Percentiles rank a stretch among this genome's conserved stretches.
Evolutionary conservation across 2,113 vertebrate species (phyloP).

Genomic region (Argyrosomus japonicus): DNA sequence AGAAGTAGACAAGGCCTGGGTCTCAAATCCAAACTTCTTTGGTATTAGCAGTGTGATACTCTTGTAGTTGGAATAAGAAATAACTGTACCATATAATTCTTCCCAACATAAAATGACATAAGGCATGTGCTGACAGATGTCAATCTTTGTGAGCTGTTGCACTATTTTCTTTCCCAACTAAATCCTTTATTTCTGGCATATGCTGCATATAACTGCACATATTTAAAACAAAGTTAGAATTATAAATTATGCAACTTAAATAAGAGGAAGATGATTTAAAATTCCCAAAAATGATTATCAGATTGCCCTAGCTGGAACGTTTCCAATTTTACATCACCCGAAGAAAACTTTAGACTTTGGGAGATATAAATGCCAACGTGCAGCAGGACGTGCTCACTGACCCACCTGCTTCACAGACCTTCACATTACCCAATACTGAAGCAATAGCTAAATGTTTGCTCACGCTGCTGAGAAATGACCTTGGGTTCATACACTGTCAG

Average conservation of each 20-base stretch:
- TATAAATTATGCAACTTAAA: not conserved
- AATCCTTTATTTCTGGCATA: too few species aligned
- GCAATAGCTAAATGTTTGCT: conserved; percentile 87
- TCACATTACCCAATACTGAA: conserved; percentile 78
- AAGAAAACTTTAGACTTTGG: conserved; percentile 78
- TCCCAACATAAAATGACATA: not conserved
- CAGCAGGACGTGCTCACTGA: conserved; percentile 69
- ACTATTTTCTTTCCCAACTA: not conserved
- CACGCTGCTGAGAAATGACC: conserved; percentile 75
- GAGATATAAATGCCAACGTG: conserved; percentile 64
- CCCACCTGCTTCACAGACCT: conserved; percentile 71
- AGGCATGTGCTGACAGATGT: conserved; percentile 2
- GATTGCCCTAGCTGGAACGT: conserved; percentile 8
- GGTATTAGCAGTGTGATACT: not conserved
- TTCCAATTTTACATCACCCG: conserved; percentile 58
- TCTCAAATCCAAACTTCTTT: conserved; percentile 3
- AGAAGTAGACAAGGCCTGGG: conserved; percentile 29
- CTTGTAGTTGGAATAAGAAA: not conserved
- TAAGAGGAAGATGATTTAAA: not conserved
- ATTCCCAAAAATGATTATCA: not conserved
- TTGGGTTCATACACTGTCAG: conserved; percentile 67
- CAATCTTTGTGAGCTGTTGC: not conserved
- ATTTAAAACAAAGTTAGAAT: not conserved
- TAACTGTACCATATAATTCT: not conserved
- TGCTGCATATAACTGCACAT: not conserved